These are phyloP conservation scores for Chymomyza procnemis DNA, from an alignment of 2,888 invertebrate species.

Conservation along the genomic window DNA sequence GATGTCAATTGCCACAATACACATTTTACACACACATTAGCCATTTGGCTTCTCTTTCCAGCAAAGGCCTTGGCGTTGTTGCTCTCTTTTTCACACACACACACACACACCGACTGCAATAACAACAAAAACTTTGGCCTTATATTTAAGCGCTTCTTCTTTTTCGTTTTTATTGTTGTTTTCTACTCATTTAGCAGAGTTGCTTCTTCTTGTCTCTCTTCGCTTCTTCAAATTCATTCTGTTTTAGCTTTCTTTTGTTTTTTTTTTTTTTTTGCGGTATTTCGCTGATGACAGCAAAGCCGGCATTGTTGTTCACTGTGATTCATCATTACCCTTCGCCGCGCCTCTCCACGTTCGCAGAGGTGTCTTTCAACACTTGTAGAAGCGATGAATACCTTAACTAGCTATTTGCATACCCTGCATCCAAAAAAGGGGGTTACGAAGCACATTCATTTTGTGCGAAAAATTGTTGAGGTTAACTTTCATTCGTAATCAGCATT, in stretches of 20 bases:
- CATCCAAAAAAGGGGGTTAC: not conserved
- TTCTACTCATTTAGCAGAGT: conserved; percentile 48
- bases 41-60: conserved; percentile 46
- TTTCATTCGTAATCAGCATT: no score
- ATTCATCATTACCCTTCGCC: not conserved
- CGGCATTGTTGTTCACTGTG: conserved; percentile 31
- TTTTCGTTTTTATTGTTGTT: no score
- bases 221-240: conserved; percentile 31
- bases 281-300: conserved; percentile 66
- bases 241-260: conserved; percentile 67
- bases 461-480: no score
- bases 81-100: conserved; percentile 5
- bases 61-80: conserved; percentile 27
- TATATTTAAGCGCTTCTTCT: conserved; percentile 14
- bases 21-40: conserved; percentile 45
- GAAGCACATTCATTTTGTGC: no score
- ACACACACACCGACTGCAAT: no score
- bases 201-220: conserved; percentile 45
- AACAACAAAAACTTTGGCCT: conserved; percentile 42
- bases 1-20: conserved; percentile 22
- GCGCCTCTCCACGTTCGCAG: no score
- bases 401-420: conserved; percentile 6
- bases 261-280: conserved; percentile 61
- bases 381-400: not conserved
- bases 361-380: conserved; percentile 32